These are phyloP conservation scores for Orchesellides sinensis DNA, from an alignment of 2,888 invertebrate genomes.

Conservation along the genomic window DNA sequence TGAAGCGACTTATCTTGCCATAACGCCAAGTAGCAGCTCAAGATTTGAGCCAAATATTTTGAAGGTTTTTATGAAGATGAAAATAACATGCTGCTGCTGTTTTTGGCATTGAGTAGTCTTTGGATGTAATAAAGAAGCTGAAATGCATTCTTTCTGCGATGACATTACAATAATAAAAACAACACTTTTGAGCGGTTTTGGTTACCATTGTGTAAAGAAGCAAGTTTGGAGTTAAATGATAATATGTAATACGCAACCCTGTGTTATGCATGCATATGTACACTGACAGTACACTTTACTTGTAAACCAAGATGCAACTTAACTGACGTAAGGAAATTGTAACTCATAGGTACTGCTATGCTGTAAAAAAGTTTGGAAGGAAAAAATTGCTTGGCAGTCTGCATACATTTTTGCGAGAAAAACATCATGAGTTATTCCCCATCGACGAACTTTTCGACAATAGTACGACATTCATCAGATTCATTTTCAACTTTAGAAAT, in stretches of 20 bases:
- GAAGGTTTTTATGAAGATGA: slow-evolving; percentile 67
- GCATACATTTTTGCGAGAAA: slow-evolving; percentile 26
- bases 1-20: too few species aligned
- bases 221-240: slow-evolving; percentile 11
- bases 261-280: slow-evolving; percentile 27
- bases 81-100: slow-evolving; percentile 65
- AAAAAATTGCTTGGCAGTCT: slow-evolving; percentile 51
- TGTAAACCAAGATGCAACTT: slow-evolving; percentile 30
- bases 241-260: slow-evolving; percentile 11
- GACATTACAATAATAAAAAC: slow-evolving; percentile 61
- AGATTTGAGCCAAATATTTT: slow-evolving; percentile 64
- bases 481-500: too few species aligned
- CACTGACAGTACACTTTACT: too few species aligned
- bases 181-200: slow-evolving; percentile 58
- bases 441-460: too few species aligned
- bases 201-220: slow-evolving; percentile 46
- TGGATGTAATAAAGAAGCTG: slow-evolving; percentile 39
- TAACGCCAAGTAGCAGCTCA: too few species aligned
- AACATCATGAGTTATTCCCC: slow-evolving; percentile 2
- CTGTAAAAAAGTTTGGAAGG: slow-evolving; percentile 39
- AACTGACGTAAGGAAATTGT: slow-evolving; percentile 31
- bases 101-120: slow-evolving; percentile 67
- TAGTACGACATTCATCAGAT: too few species aligned
- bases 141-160: slow-evolving; percentile 59
- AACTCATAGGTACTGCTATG: slow-evolving; percentile 32